Evolutionary conservation across 2,113 vertebrate species (phyloP).

Genomic region (Tinamus guttatus): DNA sequence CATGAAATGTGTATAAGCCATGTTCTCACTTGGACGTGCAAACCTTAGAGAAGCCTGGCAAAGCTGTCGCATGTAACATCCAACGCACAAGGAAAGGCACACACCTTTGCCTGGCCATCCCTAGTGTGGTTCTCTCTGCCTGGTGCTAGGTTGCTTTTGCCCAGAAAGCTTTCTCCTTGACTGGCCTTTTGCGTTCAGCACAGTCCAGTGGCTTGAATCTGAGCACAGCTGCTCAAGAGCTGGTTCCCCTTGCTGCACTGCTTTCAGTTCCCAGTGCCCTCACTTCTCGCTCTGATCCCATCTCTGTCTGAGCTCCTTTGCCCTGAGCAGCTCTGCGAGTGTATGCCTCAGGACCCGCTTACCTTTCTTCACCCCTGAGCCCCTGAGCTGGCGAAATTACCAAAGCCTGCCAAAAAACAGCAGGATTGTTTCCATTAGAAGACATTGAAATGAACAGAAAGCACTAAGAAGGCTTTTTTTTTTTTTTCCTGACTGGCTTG

Average conservation of each 20-base stretch:
- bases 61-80: background rate
- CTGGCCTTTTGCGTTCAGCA: background rate
- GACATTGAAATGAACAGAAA: background rate
- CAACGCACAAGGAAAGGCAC: background rate
- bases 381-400: rapidly evolving
- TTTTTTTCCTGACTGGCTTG: background rate
- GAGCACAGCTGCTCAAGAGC: background rate
- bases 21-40: background rate
- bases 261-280: background rate
- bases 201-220: background rate
- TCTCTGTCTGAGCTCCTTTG: background rate
- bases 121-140: background rate
- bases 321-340: background rate
- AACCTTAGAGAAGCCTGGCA: background rate
- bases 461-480: background rate
- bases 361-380: background rate
- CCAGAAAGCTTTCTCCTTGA: background rate
- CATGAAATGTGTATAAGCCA: background rate
- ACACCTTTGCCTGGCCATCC: background rate
- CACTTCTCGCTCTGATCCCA: background rate
- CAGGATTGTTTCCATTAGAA: background rate
- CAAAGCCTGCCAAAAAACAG: background rate
- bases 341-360: background rate
- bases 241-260: background rate
- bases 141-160: background rate